Conservation (phyloP, 1,140 invertebrate species). For the Cryptotermes secundus region DNA sequence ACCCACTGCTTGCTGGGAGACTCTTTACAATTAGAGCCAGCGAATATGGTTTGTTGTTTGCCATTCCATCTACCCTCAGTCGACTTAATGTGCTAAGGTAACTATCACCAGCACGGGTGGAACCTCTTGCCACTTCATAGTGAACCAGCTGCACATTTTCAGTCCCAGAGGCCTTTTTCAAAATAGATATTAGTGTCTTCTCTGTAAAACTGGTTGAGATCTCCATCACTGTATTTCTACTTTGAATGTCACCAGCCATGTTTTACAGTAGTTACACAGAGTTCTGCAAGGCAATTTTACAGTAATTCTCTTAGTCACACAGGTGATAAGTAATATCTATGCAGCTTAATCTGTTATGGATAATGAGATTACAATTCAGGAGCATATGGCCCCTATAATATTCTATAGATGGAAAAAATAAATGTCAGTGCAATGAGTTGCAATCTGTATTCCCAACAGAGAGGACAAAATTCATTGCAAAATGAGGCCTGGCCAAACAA, state of each 20-base stretch:
- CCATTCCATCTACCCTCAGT: conserved; percentile 53
- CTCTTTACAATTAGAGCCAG: conserved; percentile 59
- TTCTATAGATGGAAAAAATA: too few species aligned
- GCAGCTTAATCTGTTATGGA: too few species aligned
- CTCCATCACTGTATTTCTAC: not conserved
- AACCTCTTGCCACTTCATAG: conserved; percentile 47
- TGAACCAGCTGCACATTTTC: conserved; percentile 49
- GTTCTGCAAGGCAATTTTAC: too few species aligned
- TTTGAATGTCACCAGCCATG: not conserved
- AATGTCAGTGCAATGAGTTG: too few species aligned
- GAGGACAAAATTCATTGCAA: too few species aligned
- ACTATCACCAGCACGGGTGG: conserved; percentile 62
- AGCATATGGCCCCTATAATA: too few species aligned
- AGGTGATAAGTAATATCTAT: too few species aligned
- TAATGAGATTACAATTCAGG: too few species aligned
- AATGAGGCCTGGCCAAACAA: too few species aligned
- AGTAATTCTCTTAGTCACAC: too few species aligned
- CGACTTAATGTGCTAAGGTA: conserved; percentile 62
- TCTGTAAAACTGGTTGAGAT: conserved; percentile 47
- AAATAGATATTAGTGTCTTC: conserved; percentile 48
- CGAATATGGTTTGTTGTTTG: conserved; percentile 40
- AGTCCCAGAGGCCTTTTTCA: conserved; percentile 44
- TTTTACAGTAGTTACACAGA: too few species aligned
- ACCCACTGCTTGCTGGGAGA: conserved; percentile 59
- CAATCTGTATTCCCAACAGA: too few species aligned